These are phyloP conservation scores for Oscheius myriophilus DNA, from an alignment of 2,888 invertebrate species.

Conservation along the genomic window DNA sequence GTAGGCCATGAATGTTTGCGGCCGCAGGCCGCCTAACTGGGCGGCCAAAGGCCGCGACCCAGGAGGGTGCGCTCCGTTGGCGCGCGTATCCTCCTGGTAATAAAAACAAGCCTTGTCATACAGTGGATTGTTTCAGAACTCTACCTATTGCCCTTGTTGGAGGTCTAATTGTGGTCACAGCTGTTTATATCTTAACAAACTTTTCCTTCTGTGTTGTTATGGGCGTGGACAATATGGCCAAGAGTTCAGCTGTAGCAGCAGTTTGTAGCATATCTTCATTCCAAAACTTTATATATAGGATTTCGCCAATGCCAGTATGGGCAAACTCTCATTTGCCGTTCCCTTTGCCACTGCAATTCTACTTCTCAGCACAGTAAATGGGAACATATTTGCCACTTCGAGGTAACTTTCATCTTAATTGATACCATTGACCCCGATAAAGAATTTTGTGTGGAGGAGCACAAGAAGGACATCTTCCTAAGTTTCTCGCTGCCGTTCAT, in stretches of 20 bases:
- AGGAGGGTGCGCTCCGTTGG: too few relatives aligned
- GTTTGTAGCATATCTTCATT: not conserved
- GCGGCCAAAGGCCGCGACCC: too few relatives aligned
- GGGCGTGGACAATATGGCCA: conserved; percentile 7
- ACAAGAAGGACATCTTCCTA: conserved; percentile 26
- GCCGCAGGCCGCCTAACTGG: too few relatives aligned
- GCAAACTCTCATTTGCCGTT: not conserved
- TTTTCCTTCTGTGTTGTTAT: conserved; percentile 8
- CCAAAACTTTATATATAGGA: not conserved
- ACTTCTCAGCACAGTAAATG: conserved; percentile 23
- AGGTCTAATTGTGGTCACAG: conserved; percentile 21
- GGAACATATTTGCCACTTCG: conserved; percentile 22
- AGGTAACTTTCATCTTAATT: not conserved
- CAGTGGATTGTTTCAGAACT: conserved; percentile 8
- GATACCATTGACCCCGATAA: not conserved
- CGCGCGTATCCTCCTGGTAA: too few relatives aligned
- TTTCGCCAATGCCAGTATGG: conserved; percentile 19
- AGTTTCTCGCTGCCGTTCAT: conserved; percentile 21
- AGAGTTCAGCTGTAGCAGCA: conserved; percentile 15
- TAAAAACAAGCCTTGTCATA: too few relatives aligned
- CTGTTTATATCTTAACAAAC: conserved; percentile 9
- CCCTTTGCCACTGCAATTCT: conserved; percentile 26
- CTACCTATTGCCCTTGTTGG: conserved; percentile 19
- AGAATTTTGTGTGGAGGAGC: conserved; percentile 26
- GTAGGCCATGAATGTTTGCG: too few relatives aligned